Percentiles rank a stretch among this genome's conserved stretches.
Conservation (phyloP, 2,113 vertebrate genomes). For the Hypocryptadius cinnamomeus region DNA sequence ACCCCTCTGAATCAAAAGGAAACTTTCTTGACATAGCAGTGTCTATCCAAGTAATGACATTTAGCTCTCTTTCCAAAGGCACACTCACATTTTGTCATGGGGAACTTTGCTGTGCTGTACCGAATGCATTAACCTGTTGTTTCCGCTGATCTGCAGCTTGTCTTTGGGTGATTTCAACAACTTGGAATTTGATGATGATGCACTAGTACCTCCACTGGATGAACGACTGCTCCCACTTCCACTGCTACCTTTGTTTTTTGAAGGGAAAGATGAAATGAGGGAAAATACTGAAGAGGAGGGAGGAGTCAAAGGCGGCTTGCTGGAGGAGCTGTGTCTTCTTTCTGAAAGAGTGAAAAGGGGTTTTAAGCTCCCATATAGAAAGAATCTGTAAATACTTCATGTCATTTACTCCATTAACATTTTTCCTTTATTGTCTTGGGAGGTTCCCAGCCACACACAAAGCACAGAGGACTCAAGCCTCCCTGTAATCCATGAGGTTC, state of each 20-base stretch:
- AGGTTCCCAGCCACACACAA: not conserved
- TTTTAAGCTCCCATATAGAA: not conserved
- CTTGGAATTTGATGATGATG: slow-evolving; percentile 85
- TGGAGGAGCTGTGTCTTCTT: slow-evolving; percentile 93
- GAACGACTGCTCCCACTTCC: slow-evolving; percentile 71
- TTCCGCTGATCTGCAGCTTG: slow-evolving; percentile 87
- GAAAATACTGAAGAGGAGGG: slow-evolving; percentile 78
- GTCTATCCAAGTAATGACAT: not conserved
- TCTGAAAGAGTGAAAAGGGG: slow-evolving; percentile 65
- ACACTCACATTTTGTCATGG: slow-evolving; percentile 90
- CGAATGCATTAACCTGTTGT: slow-evolving; percentile 77
- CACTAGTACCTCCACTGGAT: slow-evolving; percentile 70
- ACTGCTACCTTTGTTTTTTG: slow-evolving; percentile 77
- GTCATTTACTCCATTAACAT: not conserved
- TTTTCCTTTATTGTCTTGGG: not conserved
- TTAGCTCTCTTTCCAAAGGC: not conserved
- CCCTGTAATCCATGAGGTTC: not conserved
- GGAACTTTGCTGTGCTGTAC: slow-evolving; percentile 79
- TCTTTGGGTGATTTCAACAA: slow-evolving; percentile 95
- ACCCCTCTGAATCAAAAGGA: not conserved
- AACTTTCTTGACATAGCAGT: not conserved
- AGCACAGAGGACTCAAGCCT: not conserved
- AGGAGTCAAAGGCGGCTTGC: slow-evolving; percentile 79
- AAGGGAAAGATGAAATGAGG: slow-evolving; percentile 76
- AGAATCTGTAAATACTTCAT: not conserved